Conservation (phyloP, 2,797 vertebrate species). For the Microchirus variegatus region DNA sequence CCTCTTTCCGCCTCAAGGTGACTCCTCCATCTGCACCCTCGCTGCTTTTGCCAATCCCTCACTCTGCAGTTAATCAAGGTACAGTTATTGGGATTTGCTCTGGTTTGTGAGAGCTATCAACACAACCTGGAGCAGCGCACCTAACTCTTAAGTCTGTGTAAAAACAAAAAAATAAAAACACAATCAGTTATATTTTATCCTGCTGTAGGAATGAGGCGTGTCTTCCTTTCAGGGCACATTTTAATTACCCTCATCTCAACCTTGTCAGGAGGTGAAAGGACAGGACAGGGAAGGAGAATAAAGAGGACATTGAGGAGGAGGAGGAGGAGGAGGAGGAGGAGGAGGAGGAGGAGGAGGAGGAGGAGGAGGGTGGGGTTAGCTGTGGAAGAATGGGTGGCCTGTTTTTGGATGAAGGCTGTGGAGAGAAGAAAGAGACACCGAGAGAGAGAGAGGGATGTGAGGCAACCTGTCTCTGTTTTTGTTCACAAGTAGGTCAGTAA, state of each 20-base stretch:
- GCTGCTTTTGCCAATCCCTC: slow-evolving; percentile 61
- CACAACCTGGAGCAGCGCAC: slow-evolving; percentile 13
- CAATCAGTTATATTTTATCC: too few species aligned
- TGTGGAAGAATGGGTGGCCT: slow-evolving; percentile 31
- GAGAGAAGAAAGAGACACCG: not conserved
- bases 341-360: slow-evolving; percentile 19
- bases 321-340: slow-evolving; percentile 10
- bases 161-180: too few species aligned
- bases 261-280: slow-evolving; percentile 17
- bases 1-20: slow-evolving; percentile 71
- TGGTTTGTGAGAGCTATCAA: slow-evolving; percentile 32
- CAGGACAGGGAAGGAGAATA: slow-evolving; percentile 23
- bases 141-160: slow-evolving; percentile 18
- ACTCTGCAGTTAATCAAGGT: slow-evolving; percentile 49
- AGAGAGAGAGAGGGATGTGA: not conserved
- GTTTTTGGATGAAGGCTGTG: slow-evolving; percentile 20
- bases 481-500: slow-evolving; percentile 14
- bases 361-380: slow-evolving; percentile 22
- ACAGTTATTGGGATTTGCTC: slow-evolving; percentile 35
- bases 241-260: slow-evolving; percentile 64
- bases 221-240: slow-evolving; percentile 56
- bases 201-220: slow-evolving; percentile 9
- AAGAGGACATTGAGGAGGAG: slow-evolving; percentile 20
- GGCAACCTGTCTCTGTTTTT: slow-evolving; percentile 8
- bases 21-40: slow-evolving; percentile 80